These are phyloP conservation scores for Xenopus borealis DNA, from an alignment of 2,113 vertebrate species.

Conservation along the genomic window DNA sequence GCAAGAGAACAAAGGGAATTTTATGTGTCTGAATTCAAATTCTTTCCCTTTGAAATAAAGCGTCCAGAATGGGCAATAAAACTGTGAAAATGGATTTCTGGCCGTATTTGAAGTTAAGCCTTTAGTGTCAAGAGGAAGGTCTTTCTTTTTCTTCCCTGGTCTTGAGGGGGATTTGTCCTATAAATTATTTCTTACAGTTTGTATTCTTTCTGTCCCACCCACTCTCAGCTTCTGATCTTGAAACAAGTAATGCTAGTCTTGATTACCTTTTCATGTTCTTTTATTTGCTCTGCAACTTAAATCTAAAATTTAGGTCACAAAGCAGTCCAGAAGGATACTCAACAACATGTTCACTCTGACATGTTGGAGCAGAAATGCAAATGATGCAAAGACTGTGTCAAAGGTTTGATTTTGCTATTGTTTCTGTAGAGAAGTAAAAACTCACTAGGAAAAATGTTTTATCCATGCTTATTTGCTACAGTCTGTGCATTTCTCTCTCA, in stretches of 20 bases:
- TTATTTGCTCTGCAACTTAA: constrained; percentile 46
- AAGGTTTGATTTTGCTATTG: neutral
- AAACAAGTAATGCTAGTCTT: constrained; percentile 20
- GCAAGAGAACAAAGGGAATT: constrained; percentile 89
- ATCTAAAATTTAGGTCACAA: constrained; percentile 4
- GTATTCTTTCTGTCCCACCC: constrained; percentile 43
- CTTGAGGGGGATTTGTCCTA: constrained; percentile 62
- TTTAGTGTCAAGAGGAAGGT: constrained; percentile 83
- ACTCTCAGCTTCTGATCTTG: constrained; percentile 49
- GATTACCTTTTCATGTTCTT: constrained; percentile 51
- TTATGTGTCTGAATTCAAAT: constrained; percentile 81
- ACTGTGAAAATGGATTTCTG: constrained; percentile 92
- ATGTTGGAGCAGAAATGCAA: neutral
- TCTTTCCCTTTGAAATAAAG: constrained; percentile 86
- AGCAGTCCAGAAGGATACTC: constrained; percentile 14
- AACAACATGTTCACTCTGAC: constrained; percentile 13
- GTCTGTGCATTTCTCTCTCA: neutral
- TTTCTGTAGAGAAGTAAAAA: neutral
- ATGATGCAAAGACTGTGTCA: neutral
- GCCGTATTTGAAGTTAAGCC: constrained; percentile 96
- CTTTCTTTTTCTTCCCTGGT: constrained; percentile 59
- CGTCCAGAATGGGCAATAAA: constrained; percentile 85
- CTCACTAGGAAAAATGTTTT: no score
- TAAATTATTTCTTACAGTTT: constrained; percentile 62
- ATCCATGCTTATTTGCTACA: neutral